Evolutionary conservation across 2,797 vertebrate genomes (phyloP).

Genomic region (Dallia pectoralis): DNA sequence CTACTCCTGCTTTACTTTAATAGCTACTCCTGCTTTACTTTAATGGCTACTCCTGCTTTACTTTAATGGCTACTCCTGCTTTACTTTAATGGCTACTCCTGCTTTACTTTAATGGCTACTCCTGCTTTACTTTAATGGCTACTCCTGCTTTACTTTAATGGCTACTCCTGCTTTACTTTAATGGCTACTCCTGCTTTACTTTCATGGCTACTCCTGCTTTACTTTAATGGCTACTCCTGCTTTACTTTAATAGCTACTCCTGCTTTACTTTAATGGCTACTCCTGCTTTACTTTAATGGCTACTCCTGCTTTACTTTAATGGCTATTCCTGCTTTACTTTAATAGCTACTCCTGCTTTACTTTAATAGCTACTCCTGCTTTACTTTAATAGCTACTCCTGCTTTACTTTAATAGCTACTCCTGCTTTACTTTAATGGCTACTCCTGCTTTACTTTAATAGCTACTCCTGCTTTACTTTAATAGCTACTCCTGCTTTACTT

Average conservation of each 20-base stretch:
- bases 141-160: conserved; percentile 22
- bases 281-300: conserved; percentile 26
- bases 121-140: conserved; percentile 26
- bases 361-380: conserved; percentile 23
- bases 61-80: conserved; percentile 22
- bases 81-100: conserved; percentile 24
- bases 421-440: conserved; percentile 26
- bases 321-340: too few relatives aligned
- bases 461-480: conserved; percentile 20
- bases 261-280: conserved; percentile 24
- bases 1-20: conserved; percentile 20
- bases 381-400: conserved; percentile 22
- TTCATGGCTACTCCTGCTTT: conserved; percentile 22
- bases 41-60: conserved; percentile 10
- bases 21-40: conserved; percentile 10
- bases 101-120: conserved; percentile 23
- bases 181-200: neutral
- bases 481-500: conserved; percentile 10
- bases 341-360: neutral
- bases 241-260: conserved; percentile 24
- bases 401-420: conserved; percentile 23
- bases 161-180: conserved; percentile 20
- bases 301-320: conserved; percentile 20
- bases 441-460: conserved; percentile 23
- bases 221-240: conserved; percentile 20